Evolutionary conservation across 2,113 vertebrate genomes (phyloP).

Genomic region (Chloebia gouldiae): DNA sequence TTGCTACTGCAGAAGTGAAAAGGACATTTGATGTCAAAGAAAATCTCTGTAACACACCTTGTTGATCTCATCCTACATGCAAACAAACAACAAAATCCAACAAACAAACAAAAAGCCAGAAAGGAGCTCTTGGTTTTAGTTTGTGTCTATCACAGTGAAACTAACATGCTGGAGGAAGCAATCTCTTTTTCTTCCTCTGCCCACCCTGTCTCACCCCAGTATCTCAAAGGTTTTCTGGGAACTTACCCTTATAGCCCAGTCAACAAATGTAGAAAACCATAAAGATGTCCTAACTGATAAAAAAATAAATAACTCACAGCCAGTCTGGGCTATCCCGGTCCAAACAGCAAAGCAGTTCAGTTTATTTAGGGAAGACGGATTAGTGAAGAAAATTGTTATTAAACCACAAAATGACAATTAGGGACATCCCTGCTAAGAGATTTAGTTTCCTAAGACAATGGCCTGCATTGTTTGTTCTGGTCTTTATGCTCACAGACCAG

Average conservation of each 20-base stretch:
- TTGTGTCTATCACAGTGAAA: background rate
- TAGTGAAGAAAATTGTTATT: slow-evolving; percentile 47
- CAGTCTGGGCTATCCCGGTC: slow-evolving; percentile 31
- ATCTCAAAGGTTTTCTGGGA: background rate
- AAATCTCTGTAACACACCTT: background rate
- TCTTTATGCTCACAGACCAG: background rate
- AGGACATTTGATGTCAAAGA: background rate
- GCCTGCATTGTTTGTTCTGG: background rate
- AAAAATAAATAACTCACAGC: slow-evolving; percentile 5
- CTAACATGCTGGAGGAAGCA: background rate
- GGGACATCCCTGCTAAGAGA: slow-evolving; percentile 25
- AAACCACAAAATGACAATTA: slow-evolving; percentile 26
- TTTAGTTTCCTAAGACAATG: background rate
- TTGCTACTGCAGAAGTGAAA: background rate
- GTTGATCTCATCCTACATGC: background rate
- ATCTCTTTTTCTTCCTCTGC: background rate
- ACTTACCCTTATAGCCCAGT: background rate
- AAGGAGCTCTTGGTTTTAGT: background rate
- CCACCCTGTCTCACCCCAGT: too few species aligned
- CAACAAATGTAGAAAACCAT: slow-evolving; percentile 30
- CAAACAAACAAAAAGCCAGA: background rate
- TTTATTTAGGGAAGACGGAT: slow-evolving; percentile 22
- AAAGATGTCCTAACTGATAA: slow-evolving; percentile 36
- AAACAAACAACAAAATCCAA: background rate
- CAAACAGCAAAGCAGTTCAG: slow-evolving; percentile 38